Conservation (phyloP, 2,113 vertebrate genomes). For the Rhizomys pruinosus region DNA sequence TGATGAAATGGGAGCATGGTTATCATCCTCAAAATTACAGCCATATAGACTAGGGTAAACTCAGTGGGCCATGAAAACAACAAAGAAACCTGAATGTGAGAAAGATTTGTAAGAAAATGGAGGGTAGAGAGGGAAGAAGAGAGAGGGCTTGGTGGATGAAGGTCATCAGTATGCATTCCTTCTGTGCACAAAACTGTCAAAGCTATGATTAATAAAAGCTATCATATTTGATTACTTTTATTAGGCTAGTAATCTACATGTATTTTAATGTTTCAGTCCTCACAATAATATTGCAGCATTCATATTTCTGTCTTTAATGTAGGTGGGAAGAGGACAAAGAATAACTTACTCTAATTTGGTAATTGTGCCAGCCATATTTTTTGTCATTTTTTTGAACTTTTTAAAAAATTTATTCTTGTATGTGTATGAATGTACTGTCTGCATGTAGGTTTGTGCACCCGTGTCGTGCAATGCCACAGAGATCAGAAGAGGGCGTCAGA, state of each 20-base stretch:
- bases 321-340: not conserved
- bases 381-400: too few species aligned
- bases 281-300: not conserved
- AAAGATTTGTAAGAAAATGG: not conserved
- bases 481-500: too few species aligned
- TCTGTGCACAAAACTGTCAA: too few species aligned
- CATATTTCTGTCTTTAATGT: not conserved
- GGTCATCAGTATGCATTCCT: not conserved
- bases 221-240: not conserved
- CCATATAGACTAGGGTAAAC: not conserved
- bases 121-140: not conserved
- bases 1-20: not conserved
- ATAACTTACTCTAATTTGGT: not conserved
- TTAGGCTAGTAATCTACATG: not conserved
- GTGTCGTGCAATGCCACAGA: too few species aligned
- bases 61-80: not conserved
- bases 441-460: too few species aligned
- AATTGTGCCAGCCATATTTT: too few species aligned
- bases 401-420: too few species aligned
- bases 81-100: not conserved
- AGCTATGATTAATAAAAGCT: not conserved
- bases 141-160: not conserved
- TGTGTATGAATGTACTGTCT: too few species aligned
- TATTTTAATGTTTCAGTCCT: not conserved
- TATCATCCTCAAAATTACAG: not conserved